Conservation (phyloP, 2,888 invertebrate species). For the Lepas anatifera region DNA sequence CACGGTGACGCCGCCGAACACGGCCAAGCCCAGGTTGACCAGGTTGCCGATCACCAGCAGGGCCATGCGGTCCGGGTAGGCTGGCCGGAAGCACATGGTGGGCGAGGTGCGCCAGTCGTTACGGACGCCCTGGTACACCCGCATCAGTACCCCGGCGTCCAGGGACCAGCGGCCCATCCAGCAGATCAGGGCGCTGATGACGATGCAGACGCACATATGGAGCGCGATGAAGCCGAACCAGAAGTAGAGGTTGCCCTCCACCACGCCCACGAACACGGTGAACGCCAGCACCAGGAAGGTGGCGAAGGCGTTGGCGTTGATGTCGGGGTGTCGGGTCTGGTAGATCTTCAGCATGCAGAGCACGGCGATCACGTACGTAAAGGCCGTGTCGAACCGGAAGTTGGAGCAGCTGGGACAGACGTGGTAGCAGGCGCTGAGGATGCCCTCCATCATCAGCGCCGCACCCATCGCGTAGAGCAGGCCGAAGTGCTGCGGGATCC, state of each 20-base stretch:
- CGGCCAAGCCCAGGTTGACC: too few species aligned
- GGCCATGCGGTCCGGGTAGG: too few species aligned
- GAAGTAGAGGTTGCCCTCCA: conserved; percentile 48
- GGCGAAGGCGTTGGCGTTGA: conserved; percentile 67
- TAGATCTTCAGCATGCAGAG: conserved; percentile 76
- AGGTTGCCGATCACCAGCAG: too few species aligned
- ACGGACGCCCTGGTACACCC: too few species aligned
- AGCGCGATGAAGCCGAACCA: conserved; percentile 56
- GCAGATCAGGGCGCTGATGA: conserved; percentile 43
- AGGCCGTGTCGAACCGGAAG: conserved; percentile 85
- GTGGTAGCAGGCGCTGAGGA: conserved; percentile 76
- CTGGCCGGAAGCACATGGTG: too few species aligned
- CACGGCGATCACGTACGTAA: conserved; percentile 83
- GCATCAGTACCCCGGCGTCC: too few species aligned
- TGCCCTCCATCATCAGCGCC: conserved; percentile 72
- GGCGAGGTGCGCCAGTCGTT: too few species aligned
- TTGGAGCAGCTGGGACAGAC: conserved; percentile 79
- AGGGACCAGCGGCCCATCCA: conserved; percentile 59
- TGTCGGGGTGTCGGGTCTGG: conserved; percentile 75
- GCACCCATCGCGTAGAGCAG: conserved; percentile 76
- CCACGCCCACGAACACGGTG: conserved; percentile 28
- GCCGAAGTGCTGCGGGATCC: conserved; percentile 68
- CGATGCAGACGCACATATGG: conserved; percentile 24
- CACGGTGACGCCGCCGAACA: too few species aligned
- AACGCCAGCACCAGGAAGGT: conserved; percentile 29